Evolutionary conservation across 1,140 invertebrate species (phyloP), one percentile per base, ranked within the genome.

Genomic region (Chlorops oryzae): DNA sequence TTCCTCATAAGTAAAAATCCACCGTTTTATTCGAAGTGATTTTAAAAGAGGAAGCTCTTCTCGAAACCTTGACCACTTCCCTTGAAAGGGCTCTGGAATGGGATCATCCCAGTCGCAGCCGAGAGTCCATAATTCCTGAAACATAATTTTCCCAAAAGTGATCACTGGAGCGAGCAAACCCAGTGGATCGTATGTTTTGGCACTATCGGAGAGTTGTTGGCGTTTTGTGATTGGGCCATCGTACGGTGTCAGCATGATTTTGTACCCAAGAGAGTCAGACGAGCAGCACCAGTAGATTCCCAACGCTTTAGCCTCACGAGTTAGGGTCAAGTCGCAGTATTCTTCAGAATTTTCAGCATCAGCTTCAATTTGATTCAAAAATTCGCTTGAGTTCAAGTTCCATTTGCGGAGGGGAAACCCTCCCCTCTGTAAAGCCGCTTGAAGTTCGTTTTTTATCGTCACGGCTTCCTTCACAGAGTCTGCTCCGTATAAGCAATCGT

Each of bases 401-500:
- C 40, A 25, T 20, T 41, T 41, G 5, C 40, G 40, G n/a, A 41
- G 15, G 18, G 21, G 13, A 21, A 41, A 21, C 13, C 40, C 40
- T 17, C 40, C 40, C 4, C 22, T 20, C 22, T 41, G 10, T n/a
- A 41, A 20, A n/a, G 22, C 5, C 22, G 17, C n/a, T 23, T 20
- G 15, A 12, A 41, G 40, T 41, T 41, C 17, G 6, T 23, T 17
- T 13, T 41, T 15, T 1, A 41, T 20, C 22, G 17, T 13, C 15
- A 41, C 5, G 7, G 9, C 22, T n/a, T n/a, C 17, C 5, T 41
- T 21, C 5, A 41, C 40, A 13, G 40, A 41, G 22, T 9, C 40
- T 17, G 40, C 40, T 21, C 40, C 40, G 2, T 28, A 28, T 3
- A 46, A 22, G 34, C 44, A 28, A 22, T 46, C 44, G 27, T 46